Evolutionary conservation across 23 tunicate genomes (phyloP).

Genomic region (Trididemnum clinides): DNA sequence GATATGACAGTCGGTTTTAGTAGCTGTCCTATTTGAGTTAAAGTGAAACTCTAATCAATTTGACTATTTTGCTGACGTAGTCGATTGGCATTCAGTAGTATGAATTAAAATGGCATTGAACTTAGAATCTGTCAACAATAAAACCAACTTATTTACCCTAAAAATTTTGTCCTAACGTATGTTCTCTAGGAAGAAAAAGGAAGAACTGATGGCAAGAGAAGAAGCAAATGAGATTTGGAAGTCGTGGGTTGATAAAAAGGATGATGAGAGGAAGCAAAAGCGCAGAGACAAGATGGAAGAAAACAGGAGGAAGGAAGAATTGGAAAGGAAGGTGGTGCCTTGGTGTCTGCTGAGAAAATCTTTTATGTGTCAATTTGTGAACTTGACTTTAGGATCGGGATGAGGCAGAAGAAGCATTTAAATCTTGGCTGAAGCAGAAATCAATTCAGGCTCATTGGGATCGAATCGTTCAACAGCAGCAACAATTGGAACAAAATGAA

Average conservation of each 20-base stretch:
- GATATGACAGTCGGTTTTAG: too few relatives aligned
- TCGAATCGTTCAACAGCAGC: slow-evolving; percentile 58
- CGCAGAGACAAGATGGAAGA: slow-evolving; percentile 13
- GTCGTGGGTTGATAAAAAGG: slow-evolving; percentile 83
- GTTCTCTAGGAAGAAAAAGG: slow-evolving; percentile 41
- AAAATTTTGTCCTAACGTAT: too few relatives aligned
- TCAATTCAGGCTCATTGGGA: slow-evolving; percentile 50
- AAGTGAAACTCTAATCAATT: too few relatives aligned
- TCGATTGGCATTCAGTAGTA: too few relatives aligned
- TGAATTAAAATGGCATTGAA: too few relatives aligned
- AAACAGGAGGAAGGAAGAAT: neutral
- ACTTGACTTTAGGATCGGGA: slow-evolving; percentile 11
- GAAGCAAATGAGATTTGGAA: slow-evolving; percentile 86
- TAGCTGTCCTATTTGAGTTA: too few relatives aligned
- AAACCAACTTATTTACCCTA: too few relatives aligned
- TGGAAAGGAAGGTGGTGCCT: neutral
- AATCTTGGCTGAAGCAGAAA: slow-evolving; percentile 61
- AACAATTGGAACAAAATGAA: slow-evolving; percentile 78
- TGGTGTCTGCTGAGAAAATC: neutral
- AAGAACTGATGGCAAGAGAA: slow-evolving; percentile 70
- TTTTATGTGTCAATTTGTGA: neutral
- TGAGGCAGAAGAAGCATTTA: slow-evolving; percentile 73
- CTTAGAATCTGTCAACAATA: too few relatives aligned
- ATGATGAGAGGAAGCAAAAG: slow-evolving; percentile 41
- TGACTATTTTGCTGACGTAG: too few relatives aligned